phyloP scores from a whole-genome alignment of 1,140 invertebrate genomes.

The Parasteatoda tepidariorum region DNA sequence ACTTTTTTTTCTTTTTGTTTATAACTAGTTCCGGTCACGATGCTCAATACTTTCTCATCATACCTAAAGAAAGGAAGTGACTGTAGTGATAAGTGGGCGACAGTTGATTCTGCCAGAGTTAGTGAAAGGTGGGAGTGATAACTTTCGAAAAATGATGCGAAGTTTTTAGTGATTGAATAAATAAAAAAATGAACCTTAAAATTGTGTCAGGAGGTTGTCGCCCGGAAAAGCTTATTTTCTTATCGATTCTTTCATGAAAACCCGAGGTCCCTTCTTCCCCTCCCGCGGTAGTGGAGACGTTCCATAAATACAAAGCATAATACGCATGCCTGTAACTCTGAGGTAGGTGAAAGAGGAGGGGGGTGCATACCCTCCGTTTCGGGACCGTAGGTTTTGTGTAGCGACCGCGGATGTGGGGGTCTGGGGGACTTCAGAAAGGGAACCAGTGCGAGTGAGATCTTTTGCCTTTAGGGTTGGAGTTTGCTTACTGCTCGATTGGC shows the following conservation, averaged over 20 bases:
- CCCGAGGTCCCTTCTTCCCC: slow-evolving; percentile 1
- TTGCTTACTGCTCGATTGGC: slow-evolving; percentile 15
- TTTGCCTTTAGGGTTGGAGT: slow-evolving; percentile 1
- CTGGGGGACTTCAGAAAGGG: not conserved
- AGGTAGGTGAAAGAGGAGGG: not conserved
- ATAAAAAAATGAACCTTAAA: slow-evolving; percentile 1
- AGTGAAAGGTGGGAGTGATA: not conserved
- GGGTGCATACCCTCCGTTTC: slow-evolving; percentile 16
- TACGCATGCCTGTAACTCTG: slow-evolving; percentile 28
- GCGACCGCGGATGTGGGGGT: slow-evolving; percentile 42
- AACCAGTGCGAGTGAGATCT: not conserved
- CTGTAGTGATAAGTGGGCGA: not conserved
- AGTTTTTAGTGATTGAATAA: not conserved
- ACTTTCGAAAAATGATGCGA: not conserved
- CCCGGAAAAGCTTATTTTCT: slow-evolving; percentile 17
- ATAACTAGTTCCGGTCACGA: not conserved
- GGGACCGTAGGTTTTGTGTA: slow-evolving; percentile 28
- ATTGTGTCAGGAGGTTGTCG: slow-evolving; percentile 46
- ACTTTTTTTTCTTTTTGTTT: no score
- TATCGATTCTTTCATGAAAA: slow-evolving; percentile 27
- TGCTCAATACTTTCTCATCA: not conserved
- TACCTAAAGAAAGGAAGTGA: not conserved
- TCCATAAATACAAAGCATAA: slow-evolving; percentile 27
- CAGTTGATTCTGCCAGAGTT: no score
- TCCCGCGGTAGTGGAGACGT: slow-evolving; percentile 9